phyloP scores from a whole-genome alignment of 2,888 invertebrate species.

The Steinernema scapterisci region DNA sequence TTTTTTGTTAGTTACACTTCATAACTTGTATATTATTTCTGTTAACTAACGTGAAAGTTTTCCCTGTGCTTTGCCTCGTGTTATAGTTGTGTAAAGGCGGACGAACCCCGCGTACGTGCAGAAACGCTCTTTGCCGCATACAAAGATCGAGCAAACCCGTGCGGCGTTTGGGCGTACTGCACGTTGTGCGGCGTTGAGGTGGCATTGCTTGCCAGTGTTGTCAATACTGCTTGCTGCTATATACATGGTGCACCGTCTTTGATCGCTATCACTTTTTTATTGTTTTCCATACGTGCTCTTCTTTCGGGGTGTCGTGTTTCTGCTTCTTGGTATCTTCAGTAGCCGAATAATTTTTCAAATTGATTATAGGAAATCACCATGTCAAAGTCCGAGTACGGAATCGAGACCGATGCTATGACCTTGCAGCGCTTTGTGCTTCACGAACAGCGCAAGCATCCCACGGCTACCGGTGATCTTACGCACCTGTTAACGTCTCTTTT shows the following conservation, averaged over 20 bases:
- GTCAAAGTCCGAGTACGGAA: slow-evolving; percentile 42
- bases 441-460: slow-evolving; percentile 73
- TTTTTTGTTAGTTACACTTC: too few species aligned
- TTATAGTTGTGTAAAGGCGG: not conserved
- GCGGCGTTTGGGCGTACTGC: not conserved
- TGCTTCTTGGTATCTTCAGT: not conserved
- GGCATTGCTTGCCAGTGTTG: not conserved
- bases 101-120: not conserved
- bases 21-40: too few species aligned
- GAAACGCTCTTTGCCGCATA: not conserved
- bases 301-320: not conserved
- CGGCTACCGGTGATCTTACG: slow-evolving; percentile 90
- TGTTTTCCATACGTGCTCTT: not conserved
- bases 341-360: not conserved
- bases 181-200: not conserved
- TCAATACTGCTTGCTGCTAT: not conserved
- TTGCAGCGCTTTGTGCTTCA: slow-evolving; percentile 57
- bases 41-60: too few species aligned
- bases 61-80: not conserved
- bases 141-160: not conserved
- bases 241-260: not conserved
- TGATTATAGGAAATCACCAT: not conserved
- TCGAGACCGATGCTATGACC: slow-evolving; percentile 57
- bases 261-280: not conserved
- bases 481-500: slow-evolving; percentile 83